Evolutionary conservation across 2,797 vertebrate species (phyloP), one percentile per base, ranked within the genome.

Genomic region (Rousettus madagascariensis): DNA sequence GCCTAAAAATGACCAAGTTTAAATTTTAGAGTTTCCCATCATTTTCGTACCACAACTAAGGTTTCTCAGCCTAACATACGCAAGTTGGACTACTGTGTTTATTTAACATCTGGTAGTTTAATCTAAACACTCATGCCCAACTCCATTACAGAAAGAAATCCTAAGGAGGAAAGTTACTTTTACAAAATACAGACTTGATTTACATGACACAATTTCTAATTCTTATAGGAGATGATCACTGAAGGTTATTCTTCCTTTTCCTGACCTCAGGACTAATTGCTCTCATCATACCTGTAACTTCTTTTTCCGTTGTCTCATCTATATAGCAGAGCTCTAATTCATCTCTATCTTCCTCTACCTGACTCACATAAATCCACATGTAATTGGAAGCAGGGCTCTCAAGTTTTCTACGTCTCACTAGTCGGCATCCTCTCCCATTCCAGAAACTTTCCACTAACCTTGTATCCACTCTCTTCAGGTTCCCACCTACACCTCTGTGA

Each of bases 141-240:
- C 12, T 38, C 59, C 38, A 53, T 66, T n/a, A 92, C 72, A 38
- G 28, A 90, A 96, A 85, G 46, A 79, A 86, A 84, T 72, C 12
- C 57, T 61, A 49, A 87, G 49, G 55, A 82, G 41, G 26, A 71
- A 92, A 90, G 41, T 91, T 69, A 69, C 6, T 95, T 94, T 93
- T 92, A 9, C 22, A 95, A 96, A 90, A 90, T n/a, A 7, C 36
- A 92, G 57, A 66, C 20, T 75, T 84, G 61, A 57, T 84, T 89
- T 53, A 66, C 8, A 24, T 0, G 11, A 74, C 9, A 82, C 12
- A 36, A 36, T 72, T 33, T 82, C 53, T 49, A 36, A 55, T 24
- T 90, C 28, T 51, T 33, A 28, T 68, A 72, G n/a, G 59, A 41
- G 26, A 63, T 16, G 24, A 6, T 71, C 66, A 30, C 1, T 12